These are phyloP conservation scores for Neria commutata DNA, from an alignment of 2,888 invertebrate genomes.

Conservation along the genomic window DNA sequence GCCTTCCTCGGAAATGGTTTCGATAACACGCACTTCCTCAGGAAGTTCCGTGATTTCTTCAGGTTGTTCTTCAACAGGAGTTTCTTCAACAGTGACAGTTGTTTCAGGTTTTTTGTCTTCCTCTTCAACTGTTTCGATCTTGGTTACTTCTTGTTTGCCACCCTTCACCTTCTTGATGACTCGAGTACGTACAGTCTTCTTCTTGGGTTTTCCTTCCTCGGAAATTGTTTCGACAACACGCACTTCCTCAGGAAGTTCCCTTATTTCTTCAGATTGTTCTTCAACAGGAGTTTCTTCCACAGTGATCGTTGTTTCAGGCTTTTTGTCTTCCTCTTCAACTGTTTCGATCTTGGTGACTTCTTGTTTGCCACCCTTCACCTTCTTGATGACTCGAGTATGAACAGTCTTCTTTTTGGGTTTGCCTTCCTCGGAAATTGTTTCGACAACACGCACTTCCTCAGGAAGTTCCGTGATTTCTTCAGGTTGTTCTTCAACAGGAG, in stretches of 20 bases:
- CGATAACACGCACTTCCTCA: constrained; percentile 22
- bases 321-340: constrained; percentile 6
- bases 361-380: background rate
- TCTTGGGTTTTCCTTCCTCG: constrained; percentile 25
- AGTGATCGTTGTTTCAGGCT: constrained; percentile 7
- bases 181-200: constrained; percentile 23
- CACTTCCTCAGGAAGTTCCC: constrained; percentile 23
- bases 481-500: background rate
- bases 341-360: constrained; percentile 2
- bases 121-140: constrained; percentile 26
- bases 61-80: constrained; percentile 15
- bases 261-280: constrained; percentile 13
- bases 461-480: background rate
- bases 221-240: constrained; percentile 23
- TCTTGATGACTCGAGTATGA: background rate
- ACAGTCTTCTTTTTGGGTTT: background rate
- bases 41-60: constrained; percentile 20
- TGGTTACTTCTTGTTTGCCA: constrained; percentile 25
- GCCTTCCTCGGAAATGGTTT: constrained; percentile 24
- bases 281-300: constrained; percentile 21
- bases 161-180: constrained; percentile 25
- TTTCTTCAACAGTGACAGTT: constrained; percentile 25
- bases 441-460: background rate
- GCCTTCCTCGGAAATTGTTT: background rate
- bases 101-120: constrained; percentile 24